These are phyloP conservation scores for Takifugu ocellatus DNA, from an alignment of 2,797 vertebrate species.

Conservation along the genomic window DNA sequence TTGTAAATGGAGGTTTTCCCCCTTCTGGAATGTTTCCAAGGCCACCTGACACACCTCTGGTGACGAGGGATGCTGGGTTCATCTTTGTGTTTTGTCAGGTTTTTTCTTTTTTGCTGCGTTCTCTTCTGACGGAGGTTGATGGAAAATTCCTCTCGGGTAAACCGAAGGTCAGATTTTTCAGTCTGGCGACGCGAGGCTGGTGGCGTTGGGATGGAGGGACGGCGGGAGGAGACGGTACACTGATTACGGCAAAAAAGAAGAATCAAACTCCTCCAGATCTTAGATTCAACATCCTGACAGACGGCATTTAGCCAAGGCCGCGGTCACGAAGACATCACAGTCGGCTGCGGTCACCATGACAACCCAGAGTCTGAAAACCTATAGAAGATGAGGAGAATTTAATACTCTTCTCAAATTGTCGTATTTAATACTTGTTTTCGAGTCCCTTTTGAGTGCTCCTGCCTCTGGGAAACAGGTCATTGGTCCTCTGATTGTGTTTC, in stretches of 20 bases:
- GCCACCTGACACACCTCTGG: too few relatives aligned
- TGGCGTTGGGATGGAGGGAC: too few relatives aligned
- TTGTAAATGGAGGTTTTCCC: too few relatives aligned
- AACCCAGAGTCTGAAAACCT: constrained; percentile 25
- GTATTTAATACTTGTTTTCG: too few relatives aligned
- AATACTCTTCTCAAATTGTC: too few relatives aligned
- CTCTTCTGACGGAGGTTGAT: constrained; percentile 7
- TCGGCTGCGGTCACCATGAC: constrained; percentile 49
- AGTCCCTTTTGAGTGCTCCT: too few relatives aligned
- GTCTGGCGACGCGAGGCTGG: constrained; percentile 4
- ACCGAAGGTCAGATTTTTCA: constrained; percentile 45
- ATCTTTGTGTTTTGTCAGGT: too few relatives aligned
- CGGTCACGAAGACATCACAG: background rate
- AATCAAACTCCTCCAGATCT: constrained; percentile 28
- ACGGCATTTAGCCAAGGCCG: constrained; percentile 41
- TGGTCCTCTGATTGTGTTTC: too few relatives aligned
- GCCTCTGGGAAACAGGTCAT: too few relatives aligned
- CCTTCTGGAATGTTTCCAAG: too few relatives aligned
- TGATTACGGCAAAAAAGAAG: constrained; percentile 9
- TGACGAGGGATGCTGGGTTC: too few relatives aligned
- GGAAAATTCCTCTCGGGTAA: constrained; percentile 35
- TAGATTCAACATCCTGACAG: constrained; percentile 33
- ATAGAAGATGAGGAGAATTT: background rate
- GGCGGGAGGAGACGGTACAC: constrained; percentile 1
- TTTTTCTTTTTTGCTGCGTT: constrained; percentile 10